Conservation (phyloP, 2,113 vertebrate genomes). For the Echinops telfairi region DNA sequence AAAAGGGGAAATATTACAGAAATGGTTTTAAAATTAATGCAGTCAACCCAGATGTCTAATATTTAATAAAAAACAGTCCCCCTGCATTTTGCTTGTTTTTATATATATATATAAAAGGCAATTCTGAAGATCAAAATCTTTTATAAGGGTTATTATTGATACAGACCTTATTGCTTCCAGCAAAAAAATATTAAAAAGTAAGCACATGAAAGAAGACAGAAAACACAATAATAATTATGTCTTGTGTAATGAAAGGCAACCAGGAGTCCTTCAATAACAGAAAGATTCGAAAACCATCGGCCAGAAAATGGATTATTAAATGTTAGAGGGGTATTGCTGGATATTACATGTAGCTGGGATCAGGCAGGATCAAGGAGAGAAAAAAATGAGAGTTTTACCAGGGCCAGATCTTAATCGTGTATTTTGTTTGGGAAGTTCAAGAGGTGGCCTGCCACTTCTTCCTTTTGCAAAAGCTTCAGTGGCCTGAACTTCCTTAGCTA, state of each 20-base stretch:
- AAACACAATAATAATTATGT: slow-evolving; percentile 79
- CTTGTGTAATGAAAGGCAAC: slow-evolving; percentile 83
- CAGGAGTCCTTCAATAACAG: slow-evolving; percentile 83
- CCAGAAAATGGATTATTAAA: slow-evolving; percentile 83
- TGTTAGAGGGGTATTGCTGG: slow-evolving; percentile 81
- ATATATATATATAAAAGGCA: slow-evolving; percentile 68
- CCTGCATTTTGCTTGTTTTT: slow-evolving; percentile 82
- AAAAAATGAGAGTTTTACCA: slow-evolving; percentile 84
- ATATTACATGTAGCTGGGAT: slow-evolving; percentile 81
- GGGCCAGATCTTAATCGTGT: slow-evolving; percentile 79
- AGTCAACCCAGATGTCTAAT: slow-evolving; percentile 83
- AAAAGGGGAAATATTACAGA: slow-evolving; percentile 85
- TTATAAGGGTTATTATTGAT: slow-evolving; percentile 81
- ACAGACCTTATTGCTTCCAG: slow-evolving; percentile 83
- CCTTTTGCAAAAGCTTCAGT: slow-evolving; percentile 90
- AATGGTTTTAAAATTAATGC: slow-evolving; percentile 86
- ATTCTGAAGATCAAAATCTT: slow-evolving; percentile 82
- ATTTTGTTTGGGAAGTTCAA: slow-evolving; percentile 91
- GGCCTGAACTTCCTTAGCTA: slow-evolving; percentile 94
- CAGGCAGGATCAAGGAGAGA: slow-evolving; percentile 79
- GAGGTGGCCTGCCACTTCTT: slow-evolving; percentile 95
- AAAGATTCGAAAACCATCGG: slow-evolving; percentile 79
- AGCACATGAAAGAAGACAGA: slow-evolving; percentile 81
- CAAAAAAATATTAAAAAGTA: slow-evolving; percentile 84
- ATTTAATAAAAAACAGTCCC: slow-evolving; percentile 84